A percentile compares a stretch with the other conserved stretches of the same genome.
Conservation (phyloP, 2,888 invertebrate genomes). For the Chaitophorus viminalis region DNA sequence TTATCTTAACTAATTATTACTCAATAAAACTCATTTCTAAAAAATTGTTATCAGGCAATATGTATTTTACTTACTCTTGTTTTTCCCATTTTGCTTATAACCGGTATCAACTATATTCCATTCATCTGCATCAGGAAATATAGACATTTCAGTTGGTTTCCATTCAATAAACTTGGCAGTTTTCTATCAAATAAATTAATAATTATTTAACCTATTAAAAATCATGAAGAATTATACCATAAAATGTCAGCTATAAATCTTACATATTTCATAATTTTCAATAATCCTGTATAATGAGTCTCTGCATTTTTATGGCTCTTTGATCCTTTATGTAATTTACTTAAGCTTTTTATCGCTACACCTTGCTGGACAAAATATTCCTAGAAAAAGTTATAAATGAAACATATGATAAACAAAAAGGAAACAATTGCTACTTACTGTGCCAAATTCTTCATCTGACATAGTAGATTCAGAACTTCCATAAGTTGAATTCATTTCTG, state of each 20-base stretch:
- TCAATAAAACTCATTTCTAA: background rate
- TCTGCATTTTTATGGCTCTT: slow-evolving; percentile 69
- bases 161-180: slow-evolving; percentile 80
- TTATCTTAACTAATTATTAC: background rate
- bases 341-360: slow-evolving; percentile 76
- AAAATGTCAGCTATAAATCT: slow-evolving; percentile 64
- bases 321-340: slow-evolving; percentile 66
- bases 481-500: slow-evolving; percentile 52
- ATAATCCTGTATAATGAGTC: slow-evolving; percentile 73
- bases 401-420: background rate
- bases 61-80: slow-evolving; percentile 29
- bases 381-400: slow-evolving; percentile 67
- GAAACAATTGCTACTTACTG: slow-evolving; percentile 6
- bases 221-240: background rate
- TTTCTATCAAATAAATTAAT: slow-evolving; percentile 66
- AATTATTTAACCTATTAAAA: background rate
- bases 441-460: slow-evolving; percentile 56
- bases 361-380: slow-evolving; percentile 84
- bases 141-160: slow-evolving; percentile 82
- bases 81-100: slow-evolving; percentile 41
- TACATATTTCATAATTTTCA: slow-evolving; percentile 76
- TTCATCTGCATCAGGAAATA: slow-evolving; percentile 78
- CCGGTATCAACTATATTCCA: slow-evolving; percentile 85
- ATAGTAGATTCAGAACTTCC: slow-evolving; percentile 14
- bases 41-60: background rate